phyloP scores from a whole-genome alignment of 2,113 vertebrate genomes.

The Xiphophorus couchianus region DNA sequence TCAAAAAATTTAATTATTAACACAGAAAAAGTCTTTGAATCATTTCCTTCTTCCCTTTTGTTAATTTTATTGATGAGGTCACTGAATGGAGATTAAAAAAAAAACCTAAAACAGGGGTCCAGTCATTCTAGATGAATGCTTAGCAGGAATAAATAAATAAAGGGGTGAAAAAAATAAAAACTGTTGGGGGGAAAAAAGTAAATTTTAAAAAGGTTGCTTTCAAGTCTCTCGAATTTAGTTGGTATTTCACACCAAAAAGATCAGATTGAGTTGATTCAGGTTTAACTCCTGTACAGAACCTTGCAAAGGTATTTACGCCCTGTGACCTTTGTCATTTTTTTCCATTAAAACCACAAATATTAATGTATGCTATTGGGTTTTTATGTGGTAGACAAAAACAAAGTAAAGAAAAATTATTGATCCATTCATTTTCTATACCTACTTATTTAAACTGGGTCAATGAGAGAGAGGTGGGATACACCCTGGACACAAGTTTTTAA shows the following conservation, averaged over 20 bases:
- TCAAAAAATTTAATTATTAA: not conserved
- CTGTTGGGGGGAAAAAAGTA: slow-evolving; percentile 25
- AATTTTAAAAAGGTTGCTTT: slow-evolving; percentile 46
- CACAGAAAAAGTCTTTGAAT: not conserved
- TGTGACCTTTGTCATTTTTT: no score
- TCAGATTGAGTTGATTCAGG: not conserved
- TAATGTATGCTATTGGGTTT: no score
- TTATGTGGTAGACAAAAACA: no score
- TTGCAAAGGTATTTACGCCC: not conserved
- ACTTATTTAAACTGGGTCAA: no score
- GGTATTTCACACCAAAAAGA: not conserved
- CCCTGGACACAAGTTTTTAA: no score
- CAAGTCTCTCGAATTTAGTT: not conserved
- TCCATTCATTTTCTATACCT: no score
- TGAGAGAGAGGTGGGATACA: no score
- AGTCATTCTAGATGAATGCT: not conserved
- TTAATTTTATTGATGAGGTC: slow-evolving; percentile 48
- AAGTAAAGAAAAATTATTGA: no score
- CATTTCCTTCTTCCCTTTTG: not conserved
- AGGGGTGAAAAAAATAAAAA: slow-evolving; percentile 16
- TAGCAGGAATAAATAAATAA: slow-evolving; percentile 10
- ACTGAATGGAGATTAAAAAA: slow-evolving; percentile 24
- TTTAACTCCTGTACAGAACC: not conserved
- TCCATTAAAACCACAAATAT: no score
- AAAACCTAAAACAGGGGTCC: not conserved